Conservation (phyloP, 2,888 invertebrate genomes). For the Noctua comes region DNA sequence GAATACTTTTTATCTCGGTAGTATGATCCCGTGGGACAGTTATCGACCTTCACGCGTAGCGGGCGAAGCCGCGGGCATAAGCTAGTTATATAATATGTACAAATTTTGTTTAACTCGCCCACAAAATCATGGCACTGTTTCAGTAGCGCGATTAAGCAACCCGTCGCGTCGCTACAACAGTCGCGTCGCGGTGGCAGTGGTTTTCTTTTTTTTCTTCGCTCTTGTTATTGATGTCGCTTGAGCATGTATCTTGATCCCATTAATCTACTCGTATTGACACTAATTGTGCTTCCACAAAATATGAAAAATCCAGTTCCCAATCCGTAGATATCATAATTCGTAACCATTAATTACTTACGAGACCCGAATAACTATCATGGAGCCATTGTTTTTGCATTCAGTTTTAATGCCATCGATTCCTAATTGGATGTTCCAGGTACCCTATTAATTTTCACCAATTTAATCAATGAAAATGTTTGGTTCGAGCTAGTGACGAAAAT, state of each 20-base stretch:
- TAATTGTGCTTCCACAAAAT: background rate
- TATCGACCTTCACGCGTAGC: too few relatives aligned
- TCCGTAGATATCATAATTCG: background rate
- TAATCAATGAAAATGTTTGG: conserved; percentile 68
- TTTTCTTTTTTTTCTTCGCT: background rate
- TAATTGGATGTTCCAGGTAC: conserved; percentile 48
- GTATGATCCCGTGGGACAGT: too few relatives aligned
- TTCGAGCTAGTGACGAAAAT: conserved; percentile 53
- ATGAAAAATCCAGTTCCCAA: background rate
- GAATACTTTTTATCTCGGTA: too few relatives aligned
- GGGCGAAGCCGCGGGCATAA: too few relatives aligned
- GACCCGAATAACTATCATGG: conserved; percentile 22
- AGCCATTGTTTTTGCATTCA: conserved; percentile 26
- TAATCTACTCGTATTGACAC: background rate
- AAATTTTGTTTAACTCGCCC: background rate
- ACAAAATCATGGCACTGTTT: background rate
- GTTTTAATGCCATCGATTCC: conserved; percentile 18
- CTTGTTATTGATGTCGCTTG: background rate
- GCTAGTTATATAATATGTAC: background rate
- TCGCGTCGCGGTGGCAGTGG: background rate
- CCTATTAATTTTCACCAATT: conserved; percentile 73
- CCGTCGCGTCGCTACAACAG: background rate
- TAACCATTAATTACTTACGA: background rate
- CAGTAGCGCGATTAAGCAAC: background rate
- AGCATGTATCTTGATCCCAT: background rate